Conservation (phyloP, 2,113 vertebrate species). For the Phalacrocorax brasilianus region DNA sequence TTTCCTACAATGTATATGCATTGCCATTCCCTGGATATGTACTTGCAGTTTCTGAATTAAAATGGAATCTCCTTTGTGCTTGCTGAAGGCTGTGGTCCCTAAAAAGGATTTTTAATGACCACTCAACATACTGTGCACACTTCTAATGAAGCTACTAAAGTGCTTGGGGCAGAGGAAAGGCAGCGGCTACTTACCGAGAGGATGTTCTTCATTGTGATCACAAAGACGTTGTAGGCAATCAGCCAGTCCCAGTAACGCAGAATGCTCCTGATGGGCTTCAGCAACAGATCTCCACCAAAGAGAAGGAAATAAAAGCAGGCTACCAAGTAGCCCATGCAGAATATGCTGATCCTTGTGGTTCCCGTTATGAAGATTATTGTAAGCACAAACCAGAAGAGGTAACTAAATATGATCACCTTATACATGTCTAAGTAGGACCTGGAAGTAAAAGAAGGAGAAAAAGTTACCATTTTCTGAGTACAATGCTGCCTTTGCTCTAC, state of each 20-base stretch:
- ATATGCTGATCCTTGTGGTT: slow-evolving; percentile 96
- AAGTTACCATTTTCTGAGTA: not conserved
- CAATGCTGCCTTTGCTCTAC: not conserved
- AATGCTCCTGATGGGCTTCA: slow-evolving; percentile 96
- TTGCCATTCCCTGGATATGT: not conserved
- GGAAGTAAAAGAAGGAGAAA: slow-evolving; percentile 13
- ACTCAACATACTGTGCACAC: not conserved
- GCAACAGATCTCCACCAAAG: slow-evolving; percentile 90
- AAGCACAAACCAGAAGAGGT: slow-evolving; percentile 98
- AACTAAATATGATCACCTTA: slow-evolving; percentile 97
- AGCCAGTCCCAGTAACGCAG: slow-evolving; percentile 97
- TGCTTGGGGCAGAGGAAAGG: not conserved
- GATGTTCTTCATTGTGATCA: slow-evolving; percentile 99
- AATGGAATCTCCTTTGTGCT: not conserved
- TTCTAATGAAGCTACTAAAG: not conserved
- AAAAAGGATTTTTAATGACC: slow-evolving; percentile 4
- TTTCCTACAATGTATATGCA: not conserved
- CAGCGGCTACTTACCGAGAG: slow-evolving; percentile 82
- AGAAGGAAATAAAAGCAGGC: slow-evolving; percentile 99
- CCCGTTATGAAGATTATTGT: slow-evolving; percentile 99
- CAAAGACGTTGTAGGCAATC: slow-evolving; percentile 97
- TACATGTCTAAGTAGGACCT: slow-evolving; percentile 99
- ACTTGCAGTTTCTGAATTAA: not conserved
- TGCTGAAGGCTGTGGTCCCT: not conserved
- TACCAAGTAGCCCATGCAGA: slow-evolving; percentile 98